Evolutionary conservation across 2,113 vertebrate species (phyloP).

Genomic region (Heterochromis multidens): DNA sequence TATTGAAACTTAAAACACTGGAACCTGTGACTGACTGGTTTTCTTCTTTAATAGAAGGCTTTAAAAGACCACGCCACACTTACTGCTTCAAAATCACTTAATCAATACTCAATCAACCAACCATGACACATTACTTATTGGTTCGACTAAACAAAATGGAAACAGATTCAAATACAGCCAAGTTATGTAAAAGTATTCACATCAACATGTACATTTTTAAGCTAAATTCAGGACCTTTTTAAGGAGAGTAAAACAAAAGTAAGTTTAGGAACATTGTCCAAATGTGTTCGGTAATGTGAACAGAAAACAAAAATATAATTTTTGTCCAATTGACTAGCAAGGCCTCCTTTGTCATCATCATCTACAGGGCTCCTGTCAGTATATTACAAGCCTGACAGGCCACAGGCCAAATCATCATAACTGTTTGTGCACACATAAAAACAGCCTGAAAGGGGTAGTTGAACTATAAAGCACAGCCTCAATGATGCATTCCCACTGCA

Average conservation of each 20-base stretch:
- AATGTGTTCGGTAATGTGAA: too few relatives aligned
- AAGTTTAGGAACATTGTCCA: not conserved
- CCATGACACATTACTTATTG: accelerated
- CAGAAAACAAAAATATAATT: too few relatives aligned
- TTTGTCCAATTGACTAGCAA: not conserved
- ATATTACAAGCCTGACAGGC: not conserved
- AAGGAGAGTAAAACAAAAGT: not conserved
- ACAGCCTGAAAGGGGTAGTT: not conserved
- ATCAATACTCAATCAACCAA: not conserved
- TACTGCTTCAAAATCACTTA: not conserved
- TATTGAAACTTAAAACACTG: not conserved
- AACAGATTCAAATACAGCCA: not conserved
- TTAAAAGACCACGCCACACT: not conserved
- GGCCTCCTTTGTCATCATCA: not conserved
- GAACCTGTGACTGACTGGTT: not conserved
- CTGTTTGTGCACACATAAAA: not conserved
- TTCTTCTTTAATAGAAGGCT: not conserved
- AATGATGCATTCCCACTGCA: not conserved
- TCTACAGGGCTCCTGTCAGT: not conserved
- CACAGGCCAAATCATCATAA: not conserved
- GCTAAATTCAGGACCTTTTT: not conserved
- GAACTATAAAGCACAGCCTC: not conserved
- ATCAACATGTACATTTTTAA: not conserved
- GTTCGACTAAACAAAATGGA: not conserved
- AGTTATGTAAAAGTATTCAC: not conserved